phyloP scores from a whole-genome alignment of 2,888 invertebrate genomes.

The Acrobasis repandana region DNA sequence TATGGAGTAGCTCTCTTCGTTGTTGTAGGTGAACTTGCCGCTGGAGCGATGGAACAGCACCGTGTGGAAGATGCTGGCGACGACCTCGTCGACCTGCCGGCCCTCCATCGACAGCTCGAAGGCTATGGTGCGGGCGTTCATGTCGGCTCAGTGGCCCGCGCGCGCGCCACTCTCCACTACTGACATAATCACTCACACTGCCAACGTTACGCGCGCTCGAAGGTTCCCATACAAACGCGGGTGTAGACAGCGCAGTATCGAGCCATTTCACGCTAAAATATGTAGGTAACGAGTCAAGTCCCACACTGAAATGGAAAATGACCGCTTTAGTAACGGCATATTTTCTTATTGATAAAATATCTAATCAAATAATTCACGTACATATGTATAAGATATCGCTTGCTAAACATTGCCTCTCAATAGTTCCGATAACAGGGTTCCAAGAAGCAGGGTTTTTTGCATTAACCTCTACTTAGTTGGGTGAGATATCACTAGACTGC shows the following conservation, averaged over 20 bases:
- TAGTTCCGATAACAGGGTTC: neutral
- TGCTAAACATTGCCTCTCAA: neutral
- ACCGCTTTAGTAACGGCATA: conserved; percentile 56
- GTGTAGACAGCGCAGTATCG: conserved; percentile 42
- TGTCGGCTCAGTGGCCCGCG: conserved; percentile 74
- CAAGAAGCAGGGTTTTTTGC: neutral
- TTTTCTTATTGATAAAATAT: conserved; percentile 1
- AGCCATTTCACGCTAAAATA: conserved; percentile 63
- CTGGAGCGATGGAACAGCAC: conserved; percentile 94
- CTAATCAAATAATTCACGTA: conserved; percentile 12
- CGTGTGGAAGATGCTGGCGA: conserved; percentile 95
- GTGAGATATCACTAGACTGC: neutral
- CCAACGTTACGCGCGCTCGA: conserved; percentile 46
- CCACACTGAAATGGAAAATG: conserved; percentile 76
- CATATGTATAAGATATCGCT: neutral
- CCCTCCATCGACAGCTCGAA: conserved; percentile 94
- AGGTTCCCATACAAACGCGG: conserved; percentile 33
- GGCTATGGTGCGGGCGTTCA: conserved; percentile 91
- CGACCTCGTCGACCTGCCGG: conserved; percentile 95
- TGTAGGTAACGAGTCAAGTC: conserved; percentile 58
- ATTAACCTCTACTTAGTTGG: neutral
- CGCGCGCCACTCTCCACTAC: conserved; percentile 41
- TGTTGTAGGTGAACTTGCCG: conserved; percentile 96
- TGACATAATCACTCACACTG: conserved; percentile 59
- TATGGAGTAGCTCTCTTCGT: conserved; percentile 97